Base-by-base conservation (phyloP, 2,888 invertebrate genomes). In the Abrostola tripartita region DNA sequence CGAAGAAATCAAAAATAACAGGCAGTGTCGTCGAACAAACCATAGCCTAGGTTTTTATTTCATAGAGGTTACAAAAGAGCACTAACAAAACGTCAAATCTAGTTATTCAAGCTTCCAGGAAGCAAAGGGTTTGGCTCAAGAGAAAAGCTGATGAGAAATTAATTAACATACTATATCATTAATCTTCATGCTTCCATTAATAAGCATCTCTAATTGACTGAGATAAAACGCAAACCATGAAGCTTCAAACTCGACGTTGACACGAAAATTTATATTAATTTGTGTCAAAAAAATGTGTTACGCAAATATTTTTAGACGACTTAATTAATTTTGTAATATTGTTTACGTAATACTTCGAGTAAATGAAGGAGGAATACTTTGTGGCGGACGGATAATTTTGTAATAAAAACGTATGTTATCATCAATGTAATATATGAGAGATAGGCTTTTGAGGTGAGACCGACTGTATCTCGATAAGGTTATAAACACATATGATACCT, bases 181-280 rank as follows among this genome's bases (percentile, higher is more conserved):
- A 47, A 47, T 14, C 44, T 47, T 47, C 14, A 47, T 14, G 44
- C 24, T 24, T 47, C 9, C 44, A 14, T 9, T 47, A 61, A 66
- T 52, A 36, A 38, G 63, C 52, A 55, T 37, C 56, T n/a, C 38
- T 55, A 10, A 40, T 37, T 44, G 64, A 74, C 57, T 41, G 42
- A 53, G 67, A 65, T 37, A 42, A 63, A 65, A 62, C 37, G 47
- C 12, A 35, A 6, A 12, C 40, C 41, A 12, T 37, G 61, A 59
- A 58, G 49, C 50, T 37, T 65, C 51, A 24, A 24, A 24, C 24
- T 7, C 52, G 52, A 65, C 65, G 56, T 37, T 14, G 44, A 60
- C 61, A 58, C 63, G 56, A 61, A 61, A 61, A 76, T 58, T 55
- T 37, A 59, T 73, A 67, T 73, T 73, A 73, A 76, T 70, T 67